A percentile compares a stretch with the other conserved stretches of the same genome.
These are phyloP conservation scores for Oreochromis aureus DNA, from an alignment of 2,113 vertebrate genomes.

Conservation along the genomic window DNA sequence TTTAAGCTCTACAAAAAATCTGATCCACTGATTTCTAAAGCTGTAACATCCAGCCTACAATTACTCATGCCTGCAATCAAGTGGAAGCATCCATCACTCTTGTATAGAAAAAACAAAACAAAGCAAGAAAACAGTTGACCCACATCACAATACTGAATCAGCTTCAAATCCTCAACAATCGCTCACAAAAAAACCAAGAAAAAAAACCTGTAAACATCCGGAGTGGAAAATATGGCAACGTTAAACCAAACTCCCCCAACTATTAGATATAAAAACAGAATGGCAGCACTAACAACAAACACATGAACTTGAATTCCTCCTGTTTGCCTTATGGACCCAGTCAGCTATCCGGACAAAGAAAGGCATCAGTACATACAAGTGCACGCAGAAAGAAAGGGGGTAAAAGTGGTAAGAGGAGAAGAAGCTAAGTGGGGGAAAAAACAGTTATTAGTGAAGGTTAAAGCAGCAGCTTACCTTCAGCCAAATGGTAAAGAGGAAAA, in stretches of 20 bases:
- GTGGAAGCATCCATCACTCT: neutral
- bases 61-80: neutral
- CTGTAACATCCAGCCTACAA: neutral
- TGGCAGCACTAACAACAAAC: conserved; percentile 58
- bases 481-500: neutral
- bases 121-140: neutral
- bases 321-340: neutral
- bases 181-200: neutral
- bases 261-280: conserved; percentile 28
- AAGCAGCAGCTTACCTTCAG: neutral
- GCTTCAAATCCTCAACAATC: neutral
- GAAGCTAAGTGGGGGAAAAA: neutral
- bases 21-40: neutral
- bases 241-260: conserved; percentile 25
- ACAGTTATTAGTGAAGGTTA: neutral
- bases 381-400: neutral
- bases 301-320: conserved; percentile 37
- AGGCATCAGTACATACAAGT: neutral
- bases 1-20: neutral
- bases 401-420: neutral
- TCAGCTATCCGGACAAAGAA: neutral
- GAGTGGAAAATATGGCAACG: conserved; percentile 41
- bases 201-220: conserved; percentile 31
- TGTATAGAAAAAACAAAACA: neutral
- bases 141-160: neutral